These are phyloP conservation scores for Cryptocheilus praepositus DNA, from an alignment of 2,888 invertebrate species.

Conservation along the genomic window DNA sequence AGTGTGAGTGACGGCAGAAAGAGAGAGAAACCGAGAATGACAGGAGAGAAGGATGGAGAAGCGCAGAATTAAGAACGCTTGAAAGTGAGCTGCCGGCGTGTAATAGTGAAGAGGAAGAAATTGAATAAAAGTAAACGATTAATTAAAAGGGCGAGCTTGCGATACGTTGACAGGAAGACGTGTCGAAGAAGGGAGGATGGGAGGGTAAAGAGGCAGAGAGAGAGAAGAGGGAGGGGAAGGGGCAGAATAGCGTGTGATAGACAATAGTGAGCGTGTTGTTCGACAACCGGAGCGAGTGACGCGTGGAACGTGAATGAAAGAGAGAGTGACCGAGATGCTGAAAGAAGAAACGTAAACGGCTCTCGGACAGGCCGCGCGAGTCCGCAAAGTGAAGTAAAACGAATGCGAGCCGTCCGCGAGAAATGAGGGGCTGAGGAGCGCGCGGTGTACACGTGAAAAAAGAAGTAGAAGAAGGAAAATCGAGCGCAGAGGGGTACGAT, in stretches of 20 bases:
- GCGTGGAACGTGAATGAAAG: conserved; percentile 53
- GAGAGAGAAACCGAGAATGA: too few species aligned
- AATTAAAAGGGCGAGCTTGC: neutral
- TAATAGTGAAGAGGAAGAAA: too few species aligned
- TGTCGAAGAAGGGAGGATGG: too few species aligned
- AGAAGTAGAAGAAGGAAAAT: neutral
- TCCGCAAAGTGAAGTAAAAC: conserved; percentile 32
- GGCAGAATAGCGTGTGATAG: conserved; percentile 1
- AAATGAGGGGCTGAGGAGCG: neutral
- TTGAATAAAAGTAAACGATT: too few species aligned
- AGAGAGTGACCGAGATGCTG: conserved; percentile 46
- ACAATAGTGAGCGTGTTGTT: neutral
- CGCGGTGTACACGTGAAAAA: neutral
- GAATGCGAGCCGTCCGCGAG: conserved; percentile 26
- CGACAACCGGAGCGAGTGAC: neutral
- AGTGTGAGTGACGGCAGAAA: too few species aligned
- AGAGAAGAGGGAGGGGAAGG: conserved; percentile 14
- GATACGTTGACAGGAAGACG: neutral
- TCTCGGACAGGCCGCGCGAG: conserved; percentile 10
- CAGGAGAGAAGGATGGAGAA: too few species aligned
- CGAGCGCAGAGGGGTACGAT: too few species aligned
- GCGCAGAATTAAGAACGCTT: too few species aligned
- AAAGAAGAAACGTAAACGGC: conserved; percentile 31
- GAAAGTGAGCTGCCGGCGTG: too few species aligned
- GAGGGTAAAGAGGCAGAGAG: conserved; percentile 16